Percentiles rank a stretch among this genome's conserved stretches.
Evolutionary conservation across 2,797 vertebrate species (phyloP).

Genomic region (Sarcoramphus papa): DNA sequence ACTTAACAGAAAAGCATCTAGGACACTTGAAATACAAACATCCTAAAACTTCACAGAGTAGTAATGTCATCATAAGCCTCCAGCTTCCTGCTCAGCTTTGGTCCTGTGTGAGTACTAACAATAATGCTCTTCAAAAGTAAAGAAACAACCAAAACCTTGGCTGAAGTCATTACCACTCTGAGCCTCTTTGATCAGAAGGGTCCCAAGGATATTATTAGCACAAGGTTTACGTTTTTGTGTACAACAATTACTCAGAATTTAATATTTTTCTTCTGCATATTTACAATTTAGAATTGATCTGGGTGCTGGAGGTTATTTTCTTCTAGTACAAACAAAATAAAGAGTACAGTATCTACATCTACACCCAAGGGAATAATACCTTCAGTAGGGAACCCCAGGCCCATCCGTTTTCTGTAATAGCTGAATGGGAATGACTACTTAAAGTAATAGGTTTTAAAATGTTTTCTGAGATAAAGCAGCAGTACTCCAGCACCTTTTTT

Average conservation of each 20-base stretch:
- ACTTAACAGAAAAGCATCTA: background rate
- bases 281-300: slow-evolving; percentile 13
- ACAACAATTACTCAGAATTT: background rate
- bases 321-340: slow-evolving; percentile 1
- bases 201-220: background rate
- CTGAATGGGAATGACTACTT: slow-evolving; percentile 53
- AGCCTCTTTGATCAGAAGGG: background rate
- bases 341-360: slow-evolving; percentile 15
- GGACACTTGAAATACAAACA: background rate
- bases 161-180: background rate
- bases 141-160: background rate
- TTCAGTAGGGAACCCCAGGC: slow-evolving; percentile 13
- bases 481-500: background rate
- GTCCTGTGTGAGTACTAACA: background rate
- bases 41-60: background rate
- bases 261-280: slow-evolving; percentile 4
- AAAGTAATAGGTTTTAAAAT: slow-evolving; percentile 55
- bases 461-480: slow-evolving; percentile 50
- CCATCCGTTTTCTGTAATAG: slow-evolving; percentile 47
- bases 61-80: background rate
- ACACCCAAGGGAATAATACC: background rate
- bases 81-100: background rate
- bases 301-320: slow-evolving; percentile 10
- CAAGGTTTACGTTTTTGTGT: background rate
- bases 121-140: background rate